A percentile compares a stretch with the other conserved stretches of the same genome.
phyloP scores from a whole-genome alignment of 2,797 vertebrate species.

The Lates japonicus region DNA sequence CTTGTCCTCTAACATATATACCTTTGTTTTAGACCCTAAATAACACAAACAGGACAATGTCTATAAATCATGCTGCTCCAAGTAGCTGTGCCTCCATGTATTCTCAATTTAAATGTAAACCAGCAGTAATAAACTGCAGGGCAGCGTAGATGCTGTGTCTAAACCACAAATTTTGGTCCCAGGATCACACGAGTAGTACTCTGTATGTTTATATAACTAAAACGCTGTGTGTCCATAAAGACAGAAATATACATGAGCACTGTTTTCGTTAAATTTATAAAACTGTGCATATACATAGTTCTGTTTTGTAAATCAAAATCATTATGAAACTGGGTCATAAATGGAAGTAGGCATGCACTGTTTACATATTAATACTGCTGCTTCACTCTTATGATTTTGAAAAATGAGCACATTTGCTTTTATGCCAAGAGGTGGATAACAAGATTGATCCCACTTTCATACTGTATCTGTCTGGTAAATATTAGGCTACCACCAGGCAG shows the following conservation, averaged over 20 bases:
- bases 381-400: no score
- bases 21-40: background rate
- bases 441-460: no score
- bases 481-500: background rate
- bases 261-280: background rate
- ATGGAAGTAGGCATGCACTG: no score
- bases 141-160: background rate
- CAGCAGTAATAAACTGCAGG: background rate
- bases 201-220: no score
- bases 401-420: no score
- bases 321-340: background rate
- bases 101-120: background rate
- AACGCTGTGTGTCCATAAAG: no score
- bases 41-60: background rate
- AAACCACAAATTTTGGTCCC: background rate
- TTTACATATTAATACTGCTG: no score
- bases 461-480: background rate
- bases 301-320: background rate
- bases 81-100: background rate
- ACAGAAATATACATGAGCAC: no score
- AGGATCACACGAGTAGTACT: background rate
- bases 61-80: background rate
- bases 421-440: background rate
- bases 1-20: background rate
- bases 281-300: background rate